These are phyloP conservation scores for Perca flavescens DNA, from an alignment of 2,113 vertebrate species.

Conservation along the genomic window DNA sequence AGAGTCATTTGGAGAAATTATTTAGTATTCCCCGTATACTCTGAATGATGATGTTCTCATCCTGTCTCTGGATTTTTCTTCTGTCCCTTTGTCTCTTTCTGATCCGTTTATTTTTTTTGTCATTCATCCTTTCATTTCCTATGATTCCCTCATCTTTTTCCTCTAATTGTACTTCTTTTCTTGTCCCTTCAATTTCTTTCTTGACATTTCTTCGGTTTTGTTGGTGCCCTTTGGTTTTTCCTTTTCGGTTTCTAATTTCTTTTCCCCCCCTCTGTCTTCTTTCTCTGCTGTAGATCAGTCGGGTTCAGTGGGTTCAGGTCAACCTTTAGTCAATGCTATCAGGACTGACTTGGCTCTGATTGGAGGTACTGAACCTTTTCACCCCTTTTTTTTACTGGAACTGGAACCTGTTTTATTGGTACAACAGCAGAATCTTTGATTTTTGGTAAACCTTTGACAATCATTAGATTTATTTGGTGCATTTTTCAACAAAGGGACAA, in stretches of 20 bases:
- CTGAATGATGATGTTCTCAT: slow-evolving; percentile 35
- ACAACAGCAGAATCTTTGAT: not conserved
- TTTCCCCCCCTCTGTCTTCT: not conserved
- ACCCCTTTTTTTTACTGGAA: not conserved
- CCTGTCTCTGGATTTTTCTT: slow-evolving; percentile 36
- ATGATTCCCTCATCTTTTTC: not conserved
- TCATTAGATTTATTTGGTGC: not conserved
- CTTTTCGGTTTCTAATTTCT: not conserved
- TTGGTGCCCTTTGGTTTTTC: slow-evolving; percentile 5
- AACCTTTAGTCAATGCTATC: slow-evolving; percentile 91
- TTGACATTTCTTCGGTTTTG: not conserved
- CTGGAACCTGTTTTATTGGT: not conserved
- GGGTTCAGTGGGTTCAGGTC: slow-evolving; percentile 89
- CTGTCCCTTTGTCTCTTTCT: slow-evolving; percentile 16
- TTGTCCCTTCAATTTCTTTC: not conserved
- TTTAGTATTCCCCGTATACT: slow-evolving; percentile 27
- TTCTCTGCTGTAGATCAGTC: slow-evolving; percentile 89
- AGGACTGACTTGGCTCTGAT: slow-evolving; percentile 93
- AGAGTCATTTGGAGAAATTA: slow-evolving; percentile 12
- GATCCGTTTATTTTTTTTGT: not conserved
- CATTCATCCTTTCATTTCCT: not conserved
- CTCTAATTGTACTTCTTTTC: not conserved
- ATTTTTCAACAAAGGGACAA: not conserved
- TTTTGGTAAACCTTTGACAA: not conserved
- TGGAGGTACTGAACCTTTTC: slow-evolving; percentile 89